phyloP scores from a whole-genome alignment of 2,113 vertebrate species.

The Corvus hawaiiensis region DNA sequence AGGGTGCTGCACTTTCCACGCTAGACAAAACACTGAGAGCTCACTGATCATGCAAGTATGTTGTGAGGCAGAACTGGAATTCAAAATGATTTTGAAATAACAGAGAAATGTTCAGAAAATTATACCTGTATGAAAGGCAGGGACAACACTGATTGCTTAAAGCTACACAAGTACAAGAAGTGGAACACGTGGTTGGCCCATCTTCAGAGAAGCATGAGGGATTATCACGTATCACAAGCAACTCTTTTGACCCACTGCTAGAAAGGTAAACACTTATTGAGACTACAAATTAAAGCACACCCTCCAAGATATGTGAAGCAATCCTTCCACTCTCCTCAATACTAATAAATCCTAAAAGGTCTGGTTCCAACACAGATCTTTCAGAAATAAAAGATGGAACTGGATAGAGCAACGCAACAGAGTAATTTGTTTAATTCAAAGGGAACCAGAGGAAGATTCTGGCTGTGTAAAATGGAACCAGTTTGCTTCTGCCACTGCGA shows the following conservation, averaged over 20 bases:
- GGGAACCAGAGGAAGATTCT: not conserved
- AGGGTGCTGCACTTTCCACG: not conserved
- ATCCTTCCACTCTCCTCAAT: not conserved
- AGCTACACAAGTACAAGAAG: not conserved
- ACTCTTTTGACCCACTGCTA: not conserved
- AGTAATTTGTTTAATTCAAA: not conserved
- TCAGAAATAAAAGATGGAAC: not conserved
- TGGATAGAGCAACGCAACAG: not conserved
- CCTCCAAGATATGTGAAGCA: not conserved
- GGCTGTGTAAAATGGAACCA: not conserved
- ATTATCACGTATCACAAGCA: not conserved
- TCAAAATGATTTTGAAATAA: not conserved
- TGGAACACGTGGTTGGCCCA: not conserved
- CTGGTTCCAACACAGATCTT: not conserved
- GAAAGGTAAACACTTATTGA: not conserved
- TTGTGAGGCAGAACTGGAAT: not conserved
- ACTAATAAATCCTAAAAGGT: not conserved
- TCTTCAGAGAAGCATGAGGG: not conserved
- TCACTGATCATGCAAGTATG: not conserved
- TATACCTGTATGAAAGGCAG: not conserved
- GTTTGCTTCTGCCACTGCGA: fast-evolving
- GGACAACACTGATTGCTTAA: not conserved
- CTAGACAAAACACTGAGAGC: not conserved
- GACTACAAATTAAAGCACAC: not conserved
- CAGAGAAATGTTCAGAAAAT: not conserved